These are phyloP conservation scores for Drosophila ogumai DNA, from an alignment of 1,140 invertebrate genomes.

Conservation along the genomic window DNA sequence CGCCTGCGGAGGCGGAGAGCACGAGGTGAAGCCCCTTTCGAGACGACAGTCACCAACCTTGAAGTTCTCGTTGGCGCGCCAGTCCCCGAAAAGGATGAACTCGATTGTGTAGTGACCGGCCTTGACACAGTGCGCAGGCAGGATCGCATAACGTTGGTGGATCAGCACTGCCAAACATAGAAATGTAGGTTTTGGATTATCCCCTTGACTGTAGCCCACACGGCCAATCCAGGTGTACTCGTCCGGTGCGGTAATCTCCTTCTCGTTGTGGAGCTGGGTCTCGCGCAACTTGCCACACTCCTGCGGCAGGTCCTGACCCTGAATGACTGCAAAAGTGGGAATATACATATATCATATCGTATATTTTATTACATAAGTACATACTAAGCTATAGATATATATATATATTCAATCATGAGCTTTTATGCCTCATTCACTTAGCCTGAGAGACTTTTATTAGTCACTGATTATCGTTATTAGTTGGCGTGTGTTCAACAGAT, in stretches of 20 bases:
- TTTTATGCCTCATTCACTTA: neutral
- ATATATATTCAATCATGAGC: neutral
- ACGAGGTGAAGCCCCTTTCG: neutral
- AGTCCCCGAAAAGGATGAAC: constrained; percentile 12
- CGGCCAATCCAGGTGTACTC: constrained; percentile 39
- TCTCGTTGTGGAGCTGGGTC: constrained; percentile 20
- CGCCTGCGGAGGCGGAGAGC: constrained; percentile 5
- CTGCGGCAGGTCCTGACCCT: constrained; percentile 1
- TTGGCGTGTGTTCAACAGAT: neutral
- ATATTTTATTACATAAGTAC: neutral
- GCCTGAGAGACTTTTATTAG: neutral
- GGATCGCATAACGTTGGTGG: constrained; percentile 11
- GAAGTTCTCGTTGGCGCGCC: neutral
- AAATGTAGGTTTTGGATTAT: neutral
- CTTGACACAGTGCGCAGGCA: constrained; percentile 23
- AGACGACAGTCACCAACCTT: neutral
- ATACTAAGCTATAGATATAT: neutral
- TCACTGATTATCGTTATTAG: neutral
- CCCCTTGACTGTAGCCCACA: neutral
- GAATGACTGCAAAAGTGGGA: neutral
- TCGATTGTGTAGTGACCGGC: neutral
- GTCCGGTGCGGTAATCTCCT: neutral
- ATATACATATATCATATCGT: neutral
- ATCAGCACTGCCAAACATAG: constrained; percentile 10
- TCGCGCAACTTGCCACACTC: constrained; percentile 27